Evolutionary conservation across 37 sponge, comb jelly and placozoan genomes (phyloP), one percentile per base, ranked within the genome.

Genomic region (Ianthella basta): DNA sequence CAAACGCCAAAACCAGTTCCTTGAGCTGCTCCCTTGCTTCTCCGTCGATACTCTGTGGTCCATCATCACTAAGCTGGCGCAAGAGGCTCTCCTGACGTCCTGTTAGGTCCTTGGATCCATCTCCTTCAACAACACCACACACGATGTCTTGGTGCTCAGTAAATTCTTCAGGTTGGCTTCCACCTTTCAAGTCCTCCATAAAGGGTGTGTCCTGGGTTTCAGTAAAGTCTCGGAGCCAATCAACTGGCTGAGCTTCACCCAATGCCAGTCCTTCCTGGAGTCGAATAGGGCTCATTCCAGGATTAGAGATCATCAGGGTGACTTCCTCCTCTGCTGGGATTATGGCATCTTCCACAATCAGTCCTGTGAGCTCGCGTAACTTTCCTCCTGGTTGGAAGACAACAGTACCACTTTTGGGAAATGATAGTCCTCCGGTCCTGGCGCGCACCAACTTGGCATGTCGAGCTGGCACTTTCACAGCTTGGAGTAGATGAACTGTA

Each of bases 401-500:
- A 56, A 59, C 54, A n/a, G 40, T 4, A 54, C 18, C 0, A 59
- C 56, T 14, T 8, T 14, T 15, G 41, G 5, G 10, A 35, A 23
- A 14, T 0, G n/a, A 63, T 2, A 0, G 0, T 3, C 66, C 82
- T 0, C 70, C 56, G 0, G 73, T 38, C 0, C 23, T 39, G 0
- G 63, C 86, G 16, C 29, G 30, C 16, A 85, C 86, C 30, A 74
- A 30, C 68, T 85, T 80, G 33, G 56, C 25, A 29, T 65, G 54
- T 2, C 78, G 37, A 60, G 86, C 34, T 12, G 86, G 90, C 16
- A 89, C 54, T 56, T 30, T 82, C 38, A 39, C 77, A 53, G 86
- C 86, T 35, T 75, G 70, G 15, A 89, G 53, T 20, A 89, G 83
- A 0, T 79, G 37, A 33, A 89, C 90, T 19, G 37, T 20, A 57